Evolutionary conservation across 2,888 invertebrate genomes (phyloP), one percentile per base, ranked within the genome.

Genomic region (Anodontia alba): DNA sequence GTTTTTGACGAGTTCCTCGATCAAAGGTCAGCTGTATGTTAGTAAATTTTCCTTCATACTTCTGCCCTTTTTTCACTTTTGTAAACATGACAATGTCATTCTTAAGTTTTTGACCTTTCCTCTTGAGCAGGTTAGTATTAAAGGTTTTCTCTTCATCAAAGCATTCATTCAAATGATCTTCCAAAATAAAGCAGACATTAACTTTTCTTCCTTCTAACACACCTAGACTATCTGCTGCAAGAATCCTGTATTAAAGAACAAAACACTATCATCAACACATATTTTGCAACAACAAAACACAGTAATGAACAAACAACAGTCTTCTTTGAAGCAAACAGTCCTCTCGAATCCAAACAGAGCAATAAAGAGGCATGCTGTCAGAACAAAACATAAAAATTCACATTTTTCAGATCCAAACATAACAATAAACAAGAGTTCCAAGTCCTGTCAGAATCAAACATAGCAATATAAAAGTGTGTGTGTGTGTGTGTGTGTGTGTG

Each of bases 161-260:
- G 12, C 38, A 38, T 38, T 26, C 17, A 0, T 67, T 81, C n/a
- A 84, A 71, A n/a, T 84, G 74, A 20, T 81, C 84, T 66, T 84
- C 84, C 51, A 71, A 49, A 1, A 76, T 46, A 66, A 84, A 81
- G 62, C 66, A 74, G 1, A 78, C 81, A 10, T 23, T 29, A 1
- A 84, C 43, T 17, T 23, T 36, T 15, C 26, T 12, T 42, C 36
- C 20, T 31, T 36, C 23, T 43, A 71, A 43, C 42, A 78, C 38
- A 29, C 62, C 69, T 3, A 69, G 23, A 3, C 33, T 62, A 42
- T 83, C 80, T 15, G 79, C 74, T 1, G 74, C 84, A 10, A 84
- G 68, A 66, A 81, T 69, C 42, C 84, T 79, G 70, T 33, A 70
- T n/a, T n/a, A n/a, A n/a, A 73, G 43, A 31, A 74, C 20, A 46